phyloP scores from a whole-genome alignment of 2,113 vertebrate species.

The Progne subis region DNA sequence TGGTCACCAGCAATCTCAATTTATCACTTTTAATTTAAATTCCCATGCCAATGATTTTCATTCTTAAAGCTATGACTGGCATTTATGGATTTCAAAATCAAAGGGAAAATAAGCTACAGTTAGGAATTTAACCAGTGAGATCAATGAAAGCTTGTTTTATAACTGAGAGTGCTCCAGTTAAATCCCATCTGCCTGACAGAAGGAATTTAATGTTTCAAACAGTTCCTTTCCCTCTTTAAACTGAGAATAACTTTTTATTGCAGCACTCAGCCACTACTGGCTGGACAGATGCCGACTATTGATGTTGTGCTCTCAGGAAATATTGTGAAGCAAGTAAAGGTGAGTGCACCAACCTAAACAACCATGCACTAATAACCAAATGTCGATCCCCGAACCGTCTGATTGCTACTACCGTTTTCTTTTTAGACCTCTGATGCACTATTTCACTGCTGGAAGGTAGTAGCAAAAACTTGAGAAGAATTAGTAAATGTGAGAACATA shows the following conservation, averaged over 20 bases:
- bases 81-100: conserved; percentile 75
- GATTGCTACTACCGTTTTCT: background rate
- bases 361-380: background rate
- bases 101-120: conserved; percentile 72
- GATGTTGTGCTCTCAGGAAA: background rate
- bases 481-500: background rate
- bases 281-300: background rate
- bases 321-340: background rate
- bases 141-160: conserved; percentile 66
- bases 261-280: background rate
- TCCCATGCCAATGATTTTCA: conserved; percentile 54
- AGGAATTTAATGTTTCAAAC: conserved; percentile 45
- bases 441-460: background rate
- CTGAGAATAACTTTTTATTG: conserved; percentile 36
- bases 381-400: background rate
- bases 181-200: conserved; percentile 61
- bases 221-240: background rate
- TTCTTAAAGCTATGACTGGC: conserved; percentile 68
- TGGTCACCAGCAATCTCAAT: conserved; percentile 58
- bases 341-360: background rate
- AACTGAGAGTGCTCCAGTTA: conserved; percentile 37
- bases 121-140: conserved; percentile 66
- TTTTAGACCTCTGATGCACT: background rate
- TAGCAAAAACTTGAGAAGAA: background rate
- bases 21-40: conserved; percentile 75